Conservation (phyloP, 2,797 vertebrate species). For the Coracias cyanogaster region DNA sequence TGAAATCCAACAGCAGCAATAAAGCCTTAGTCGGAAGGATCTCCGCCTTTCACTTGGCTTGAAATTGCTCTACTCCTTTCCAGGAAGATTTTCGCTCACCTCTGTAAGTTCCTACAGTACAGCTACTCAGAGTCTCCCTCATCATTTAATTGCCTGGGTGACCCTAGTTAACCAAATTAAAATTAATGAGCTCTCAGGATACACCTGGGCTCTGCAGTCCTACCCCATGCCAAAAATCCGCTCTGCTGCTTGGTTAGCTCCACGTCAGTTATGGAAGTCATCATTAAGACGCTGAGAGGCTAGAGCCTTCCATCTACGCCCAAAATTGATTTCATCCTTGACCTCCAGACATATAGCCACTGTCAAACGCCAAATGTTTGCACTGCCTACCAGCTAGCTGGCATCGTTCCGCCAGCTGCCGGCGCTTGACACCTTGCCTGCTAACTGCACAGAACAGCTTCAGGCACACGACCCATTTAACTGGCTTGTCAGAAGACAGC, state of each 20-base stretch:
- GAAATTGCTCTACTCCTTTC: background rate
- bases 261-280: background rate
- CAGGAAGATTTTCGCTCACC: background rate
- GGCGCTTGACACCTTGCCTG: slow-evolving; percentile 2
- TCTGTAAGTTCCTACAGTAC: background rate
- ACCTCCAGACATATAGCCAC: background rate
- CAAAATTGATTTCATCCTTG: background rate
- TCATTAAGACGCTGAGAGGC: background rate
- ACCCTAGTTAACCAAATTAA: background rate
- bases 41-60: background rate
- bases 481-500: background rate
- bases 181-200: background rate
- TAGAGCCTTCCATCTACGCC: background rate
- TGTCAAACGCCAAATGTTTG: background rate
- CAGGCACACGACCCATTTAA: background rate
- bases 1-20: background rate
- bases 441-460: background rate
- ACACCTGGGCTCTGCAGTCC: background rate
- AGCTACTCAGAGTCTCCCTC: background rate
- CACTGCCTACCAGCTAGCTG: background rate
- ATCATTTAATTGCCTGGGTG: background rate
- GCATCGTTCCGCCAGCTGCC: background rate
- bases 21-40: background rate
- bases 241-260: background rate
- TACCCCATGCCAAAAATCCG: background rate